Evolutionary conservation across 2,113 vertebrate genomes (phyloP), one percentile per base, ranked within the genome.

Genomic region (Shinisaurus crocodilurus): DNA sequence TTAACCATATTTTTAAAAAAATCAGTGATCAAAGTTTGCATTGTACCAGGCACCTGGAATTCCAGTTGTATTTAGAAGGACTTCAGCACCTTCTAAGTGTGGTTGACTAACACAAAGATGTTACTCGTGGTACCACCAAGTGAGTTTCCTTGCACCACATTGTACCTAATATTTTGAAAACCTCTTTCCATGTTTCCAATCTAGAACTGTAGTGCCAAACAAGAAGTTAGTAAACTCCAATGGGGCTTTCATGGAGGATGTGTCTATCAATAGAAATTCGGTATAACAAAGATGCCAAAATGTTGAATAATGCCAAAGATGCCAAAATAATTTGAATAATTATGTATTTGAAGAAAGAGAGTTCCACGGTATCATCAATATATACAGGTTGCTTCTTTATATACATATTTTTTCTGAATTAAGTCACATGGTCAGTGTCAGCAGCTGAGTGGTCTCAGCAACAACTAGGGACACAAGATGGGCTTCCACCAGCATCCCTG

Each of bases 321-420:
- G 65, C 16, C 27, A 7, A 86, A 94, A 88, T n/a, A 50, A 27
- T 1, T 70, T 88, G 60, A 27, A 1, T 88, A 80, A 90, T 3
- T 4, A 0, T 1, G 5, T 87, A 54, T 90, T 90, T 92, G 93
- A 92, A 87, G 5, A 40, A 79, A 94, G 60, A 48, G 88, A 93
- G 77, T 91, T 80, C 85, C 86, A 95, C 88, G 27, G n/a, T 85
- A 15, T 86, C 29, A 92, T 94, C 93, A 93, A 32, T 27, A 27
- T 16, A 8, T 65, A 93, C 34, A 82, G 27, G 25, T 20, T 84
- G 25, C 40, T 45, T 9, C 10, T 34, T 20, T 50, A 34, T 32
- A 34, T 63, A 65, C n/a, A 54, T 54, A 6, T 54, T 54, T 54
- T 29, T 67, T 15, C 18, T n/a, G 29, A 6, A 2, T 84, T 84